phyloP scores from a whole-genome alignment of 1,140 invertebrate genomes.

The Drosophila nigrodunni region DNA sequence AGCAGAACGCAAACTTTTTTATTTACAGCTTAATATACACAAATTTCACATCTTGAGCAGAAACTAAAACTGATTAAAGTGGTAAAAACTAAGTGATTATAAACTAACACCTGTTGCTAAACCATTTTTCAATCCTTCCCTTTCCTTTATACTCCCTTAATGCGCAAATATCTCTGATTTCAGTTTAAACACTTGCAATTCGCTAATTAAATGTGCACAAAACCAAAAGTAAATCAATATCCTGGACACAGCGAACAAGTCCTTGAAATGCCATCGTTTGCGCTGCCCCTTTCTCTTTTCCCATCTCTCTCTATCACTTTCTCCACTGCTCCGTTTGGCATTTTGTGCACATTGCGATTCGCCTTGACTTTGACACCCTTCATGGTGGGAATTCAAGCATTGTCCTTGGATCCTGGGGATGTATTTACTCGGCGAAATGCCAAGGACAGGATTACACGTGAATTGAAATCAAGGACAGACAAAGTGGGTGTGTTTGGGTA shows the following conservation, averaged over 20 bases:
- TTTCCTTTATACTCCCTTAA: not conserved
- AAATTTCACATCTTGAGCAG: too few species aligned
- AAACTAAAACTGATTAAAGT: too few species aligned
- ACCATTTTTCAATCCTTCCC: not conserved
- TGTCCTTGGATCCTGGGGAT: conserved; percentile 63
- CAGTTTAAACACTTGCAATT: conserved; percentile 57
- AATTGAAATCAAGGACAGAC: conserved; percentile 73
- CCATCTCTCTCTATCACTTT: not conserved
- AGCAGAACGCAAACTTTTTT: too few species aligned
- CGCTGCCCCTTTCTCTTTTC: conserved; percentile 24
- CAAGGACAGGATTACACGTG: conserved; percentile 81
- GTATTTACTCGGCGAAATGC: conserved; percentile 61
- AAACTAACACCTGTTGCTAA: not conserved
- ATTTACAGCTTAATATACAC: too few species aligned
- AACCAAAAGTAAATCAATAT: conserved; percentile 74
- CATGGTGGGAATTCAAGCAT: conserved; percentile 27
- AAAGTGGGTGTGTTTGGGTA: conserved; percentile 42
- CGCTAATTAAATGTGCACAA: conserved; percentile 72
- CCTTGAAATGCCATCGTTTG: conserved; percentile 65
- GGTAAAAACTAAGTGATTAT: too few species aligned
- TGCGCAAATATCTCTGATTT: conserved; percentile 36
- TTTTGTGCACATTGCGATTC: conserved; percentile 44
- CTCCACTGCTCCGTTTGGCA: conserved; percentile 21
- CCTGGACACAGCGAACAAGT: conserved; percentile 57
- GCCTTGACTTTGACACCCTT: conserved; percentile 79